These are phyloP conservation scores for Wasmannia auropunctata DNA, from an alignment of 1,140 invertebrate species.

Conservation along the genomic window DNA sequence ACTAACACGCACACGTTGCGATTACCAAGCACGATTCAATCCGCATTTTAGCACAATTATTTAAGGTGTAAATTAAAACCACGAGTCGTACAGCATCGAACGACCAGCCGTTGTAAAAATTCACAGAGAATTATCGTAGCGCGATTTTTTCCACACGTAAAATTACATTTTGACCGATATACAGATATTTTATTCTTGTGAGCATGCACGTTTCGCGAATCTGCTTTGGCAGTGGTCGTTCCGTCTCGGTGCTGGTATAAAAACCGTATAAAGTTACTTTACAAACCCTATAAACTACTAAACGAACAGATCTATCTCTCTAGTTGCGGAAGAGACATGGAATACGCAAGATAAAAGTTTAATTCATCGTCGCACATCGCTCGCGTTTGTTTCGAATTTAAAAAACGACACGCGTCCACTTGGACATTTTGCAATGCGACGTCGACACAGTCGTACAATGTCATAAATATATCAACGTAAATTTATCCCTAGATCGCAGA, in stretches of 20 bases:
- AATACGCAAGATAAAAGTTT: constrained; percentile 6
- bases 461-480: constrained; percentile 18
- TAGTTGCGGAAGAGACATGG: neutral
- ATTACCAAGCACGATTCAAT: neutral
- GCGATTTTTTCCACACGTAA: constrained; percentile 9
- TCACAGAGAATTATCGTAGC: neutral
- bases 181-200: neutral
- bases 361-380: constrained; percentile 10
- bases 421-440: neutral
- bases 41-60: constrained; percentile 40
- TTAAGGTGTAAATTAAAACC: constrained; percentile 44
- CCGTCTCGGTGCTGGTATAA: neutral
- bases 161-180: constrained; percentile 45
- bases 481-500: neutral
- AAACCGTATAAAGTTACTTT: constrained; percentile 35
- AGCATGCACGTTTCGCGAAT: neutral
- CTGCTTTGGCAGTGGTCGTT: constrained; percentile 20
- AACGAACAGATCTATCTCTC: constrained; percentile 13
- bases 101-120: constrained; percentile 19
- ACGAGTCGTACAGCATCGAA: neutral
- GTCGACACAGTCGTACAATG: neutral
- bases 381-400: neutral
- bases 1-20: constrained; percentile 33
- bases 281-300: constrained; percentile 34
- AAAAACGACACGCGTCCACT: neutral